Evolutionary conservation across 2,888 invertebrate species (phyloP).

Genomic region (Stratiomys singularior): DNA sequence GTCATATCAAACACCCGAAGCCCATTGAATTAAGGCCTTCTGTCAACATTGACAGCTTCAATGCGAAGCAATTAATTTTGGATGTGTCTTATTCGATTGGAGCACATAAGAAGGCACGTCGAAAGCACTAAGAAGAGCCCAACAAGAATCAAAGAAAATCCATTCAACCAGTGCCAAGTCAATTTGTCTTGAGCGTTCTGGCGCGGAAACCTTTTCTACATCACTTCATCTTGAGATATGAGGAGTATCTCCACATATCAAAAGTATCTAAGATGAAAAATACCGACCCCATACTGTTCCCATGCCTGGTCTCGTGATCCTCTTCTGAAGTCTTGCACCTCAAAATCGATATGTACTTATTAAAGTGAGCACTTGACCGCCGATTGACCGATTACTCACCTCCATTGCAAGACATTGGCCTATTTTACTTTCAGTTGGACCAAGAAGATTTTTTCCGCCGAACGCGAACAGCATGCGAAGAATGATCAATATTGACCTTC

Average conservation of each 20-base stretch:
- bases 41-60: not conserved
- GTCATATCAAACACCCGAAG: not conserved
- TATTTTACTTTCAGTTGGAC: constrained; percentile 21
- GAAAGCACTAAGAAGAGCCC: not conserved
- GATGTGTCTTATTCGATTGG: not conserved
- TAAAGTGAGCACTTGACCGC: constrained; percentile 7
- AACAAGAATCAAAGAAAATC: not conserved
- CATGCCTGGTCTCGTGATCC: not conserved
- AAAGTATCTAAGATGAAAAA: not conserved
- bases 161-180: constrained; percentile 11
- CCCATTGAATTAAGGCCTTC: not conserved
- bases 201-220: no score
- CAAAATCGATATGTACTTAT: constrained; percentile 10
- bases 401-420: not conserved
- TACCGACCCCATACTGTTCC: constrained; percentile 10
- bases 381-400: constrained; percentile 12
- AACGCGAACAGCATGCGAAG: not conserved
- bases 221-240: no score
- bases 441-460: not conserved
- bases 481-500: not conserved
- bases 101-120: not conserved
- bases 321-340: not conserved
- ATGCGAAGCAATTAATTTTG: not conserved
- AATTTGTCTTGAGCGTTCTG: constrained; percentile 10
- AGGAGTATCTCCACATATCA: no score